Conservation (phyloP, 2,113 vertebrate genomes). For the western clawed frog (Xenopus tropicalis) region UCB_Xtro_10.0 CM004449.2:74673501-74674000, state of each 20-base stretch:
- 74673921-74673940: constrained; percentile 19
- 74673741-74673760: background rate
- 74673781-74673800: constrained; percentile 3
- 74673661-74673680: background rate
- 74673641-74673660: background rate
- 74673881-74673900: background rate
- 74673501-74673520: too few relatives aligned
- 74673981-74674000: background rate
- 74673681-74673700: background rate
- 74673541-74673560: too few relatives aligned
- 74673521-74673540: too few relatives aligned
- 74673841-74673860: constrained; percentile 9
- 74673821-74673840: constrained; percentile 8
- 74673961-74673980: background rate
- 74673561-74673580: too few relatives aligned
- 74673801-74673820: constrained; percentile 2
- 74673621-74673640: background rate
- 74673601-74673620: background rate
- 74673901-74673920: constrained; percentile 12
- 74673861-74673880: constrained; percentile 1
- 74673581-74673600: too few relatives aligned
- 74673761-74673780: constrained; percentile 5
- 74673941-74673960: background rate
- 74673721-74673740: background rate
- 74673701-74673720: background rate